A percentile compares a stretch with the other conserved stretches of the same genome.
Evolutionary conservation across 2,113 vertebrate genomes (phyloP).

Genomic region (Brachyistius frenatus): DNA sequence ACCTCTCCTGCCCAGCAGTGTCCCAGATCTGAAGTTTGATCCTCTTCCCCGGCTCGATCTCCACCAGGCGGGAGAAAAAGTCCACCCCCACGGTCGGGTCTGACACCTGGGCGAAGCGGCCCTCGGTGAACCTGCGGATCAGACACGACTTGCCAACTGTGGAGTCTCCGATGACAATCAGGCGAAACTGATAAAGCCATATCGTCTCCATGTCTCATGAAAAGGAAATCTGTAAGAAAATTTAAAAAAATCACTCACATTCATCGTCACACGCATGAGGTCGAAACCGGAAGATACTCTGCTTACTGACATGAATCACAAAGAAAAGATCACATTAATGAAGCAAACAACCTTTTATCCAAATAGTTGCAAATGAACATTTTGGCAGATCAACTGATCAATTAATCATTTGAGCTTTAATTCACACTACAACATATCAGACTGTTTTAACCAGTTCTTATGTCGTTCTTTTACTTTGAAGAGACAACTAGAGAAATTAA

Average conservation of each 20-base stretch:
- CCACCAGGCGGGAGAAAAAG: constrained; percentile 96
- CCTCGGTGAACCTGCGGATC: constrained; percentile 95
- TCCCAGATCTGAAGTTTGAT: constrained; percentile 96
- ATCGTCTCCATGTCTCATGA: constrained; percentile 91
- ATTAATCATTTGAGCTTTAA: no score
- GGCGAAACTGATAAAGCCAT: constrained; percentile 97
- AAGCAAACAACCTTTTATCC: no score
- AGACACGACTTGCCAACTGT: constrained; percentile 96
- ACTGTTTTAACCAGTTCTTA: no score
- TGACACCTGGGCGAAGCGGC: constrained; percentile 94
- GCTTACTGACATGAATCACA: no score
- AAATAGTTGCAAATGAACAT: no score
- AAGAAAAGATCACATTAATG: no score
- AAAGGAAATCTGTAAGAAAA: constrained; percentile 53
- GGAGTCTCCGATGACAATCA: constrained; percentile 96
- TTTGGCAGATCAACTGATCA: no score
- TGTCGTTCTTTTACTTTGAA: no score
- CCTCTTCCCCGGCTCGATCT: constrained; percentile 94
- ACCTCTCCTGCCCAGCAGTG: constrained; percentile 92
- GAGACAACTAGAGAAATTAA: no score
- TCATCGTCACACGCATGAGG: no score
- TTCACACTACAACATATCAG: no score
- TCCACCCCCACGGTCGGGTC: constrained; percentile 97
- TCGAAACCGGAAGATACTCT: no score
- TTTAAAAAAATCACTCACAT: background rate